These are phyloP conservation scores for Lamprologus lemairii DNA, from an alignment of 2,113 vertebrate species.

Conservation along the genomic window DNA sequence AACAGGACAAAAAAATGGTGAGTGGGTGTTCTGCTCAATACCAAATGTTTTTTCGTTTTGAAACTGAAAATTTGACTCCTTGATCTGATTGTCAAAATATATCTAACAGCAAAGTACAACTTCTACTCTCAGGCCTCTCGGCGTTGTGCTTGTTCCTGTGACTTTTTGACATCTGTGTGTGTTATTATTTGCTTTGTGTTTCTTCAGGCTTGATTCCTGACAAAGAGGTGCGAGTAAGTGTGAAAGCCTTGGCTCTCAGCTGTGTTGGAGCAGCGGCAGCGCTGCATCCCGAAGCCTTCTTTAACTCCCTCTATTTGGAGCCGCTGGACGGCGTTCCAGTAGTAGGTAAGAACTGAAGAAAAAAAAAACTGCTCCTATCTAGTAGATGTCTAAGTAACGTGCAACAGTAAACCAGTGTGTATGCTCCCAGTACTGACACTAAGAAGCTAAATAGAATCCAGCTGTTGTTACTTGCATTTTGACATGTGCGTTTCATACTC, in stretches of 20 bases:
- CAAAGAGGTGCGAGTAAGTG: constrained; percentile 91
- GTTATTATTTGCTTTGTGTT: not conserved
- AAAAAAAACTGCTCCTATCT: rapidly evolving
- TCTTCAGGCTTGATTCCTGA: constrained; percentile 84
- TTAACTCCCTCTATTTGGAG: constrained; percentile 84
- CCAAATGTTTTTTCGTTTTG: rapidly evolving
- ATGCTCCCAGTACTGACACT: not conserved
- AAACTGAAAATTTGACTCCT: not conserved
- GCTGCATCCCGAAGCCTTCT: constrained; percentile 88
- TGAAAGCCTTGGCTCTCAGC: constrained; percentile 92
- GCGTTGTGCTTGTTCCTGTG: not conserved
- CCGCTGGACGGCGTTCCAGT: constrained; percentile 73
- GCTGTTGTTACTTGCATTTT: not conserved
- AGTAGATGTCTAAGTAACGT: not conserved
- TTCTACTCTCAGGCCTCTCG: not conserved
- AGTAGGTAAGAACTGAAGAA: constrained; percentile 61
- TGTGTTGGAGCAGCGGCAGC: constrained; percentile 87
- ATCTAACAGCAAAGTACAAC: not conserved
- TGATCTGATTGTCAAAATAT: not conserved
- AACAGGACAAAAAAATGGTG: constrained; percentile 85
- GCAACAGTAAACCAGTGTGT: not conserved
- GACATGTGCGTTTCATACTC: not conserved
- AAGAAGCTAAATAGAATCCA: not conserved
- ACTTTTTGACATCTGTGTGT: not conserved
- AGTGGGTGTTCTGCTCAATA: not conserved